phyloP scores from a whole-genome alignment of 1,140 invertebrate genomes.

The Pseudomyrmex gracilis region DNA sequence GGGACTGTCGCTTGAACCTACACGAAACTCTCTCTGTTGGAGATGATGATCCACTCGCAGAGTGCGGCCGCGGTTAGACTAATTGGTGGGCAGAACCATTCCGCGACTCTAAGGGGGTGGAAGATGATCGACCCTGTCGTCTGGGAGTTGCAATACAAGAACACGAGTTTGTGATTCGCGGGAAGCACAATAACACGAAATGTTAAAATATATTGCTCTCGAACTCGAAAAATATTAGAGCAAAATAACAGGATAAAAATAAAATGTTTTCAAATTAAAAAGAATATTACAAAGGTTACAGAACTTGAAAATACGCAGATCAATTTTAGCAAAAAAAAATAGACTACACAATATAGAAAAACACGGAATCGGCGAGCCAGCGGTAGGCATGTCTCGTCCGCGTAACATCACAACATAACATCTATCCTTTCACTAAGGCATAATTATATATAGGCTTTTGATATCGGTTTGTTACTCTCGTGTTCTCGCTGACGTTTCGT shows the following conservation, averaged over 20 bases:
- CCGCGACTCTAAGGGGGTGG: conserved; percentile 40
- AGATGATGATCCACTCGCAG: conserved; percentile 80
- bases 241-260: not conserved
- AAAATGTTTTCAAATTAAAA: not conserved
- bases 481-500: conserved; percentile 47
- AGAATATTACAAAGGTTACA: not conserved
- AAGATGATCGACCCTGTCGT: conserved; percentile 37
- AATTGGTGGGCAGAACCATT: conserved; percentile 75
- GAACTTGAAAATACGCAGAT: not conserved
- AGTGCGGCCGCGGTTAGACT: conserved; percentile 75
- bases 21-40: conserved; percentile 77
- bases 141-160: conserved; percentile 16
- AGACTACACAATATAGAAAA: not conserved
- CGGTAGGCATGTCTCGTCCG: conserved; percentile 12
- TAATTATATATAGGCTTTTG: conserved; percentile 30
- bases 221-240: not conserved
- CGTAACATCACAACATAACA: conserved; percentile 4
- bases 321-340: not conserved
- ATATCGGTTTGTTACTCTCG: conserved; percentile 34
- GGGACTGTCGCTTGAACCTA: conserved; percentile 77
- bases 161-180: conserved; percentile 2
- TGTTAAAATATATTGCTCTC: not conserved
- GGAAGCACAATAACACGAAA: not conserved
- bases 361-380: not conserved
- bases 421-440: not conserved